These are phyloP conservation scores for Nasonia vitripennis DNA, from an alignment of 1,140 invertebrate genomes.

Conservation along the genomic window DNA sequence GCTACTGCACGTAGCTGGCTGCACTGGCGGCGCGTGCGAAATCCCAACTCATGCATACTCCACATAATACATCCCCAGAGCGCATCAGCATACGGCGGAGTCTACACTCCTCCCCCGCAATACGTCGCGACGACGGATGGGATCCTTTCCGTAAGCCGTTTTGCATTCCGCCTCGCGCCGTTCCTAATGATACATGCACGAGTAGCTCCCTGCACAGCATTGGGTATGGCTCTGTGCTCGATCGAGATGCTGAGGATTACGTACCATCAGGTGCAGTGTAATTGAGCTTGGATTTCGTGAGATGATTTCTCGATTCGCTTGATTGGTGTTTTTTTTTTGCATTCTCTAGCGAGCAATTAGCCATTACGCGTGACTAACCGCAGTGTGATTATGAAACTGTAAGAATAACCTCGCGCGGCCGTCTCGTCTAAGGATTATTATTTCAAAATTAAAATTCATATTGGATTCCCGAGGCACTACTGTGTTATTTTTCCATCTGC, in stretches of 20 bases:
- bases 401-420: too few relatives aligned
- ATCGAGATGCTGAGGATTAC: background rate
- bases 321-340: background rate
- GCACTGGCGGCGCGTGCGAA: background rate
- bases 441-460: too few relatives aligned
- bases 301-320: background rate
- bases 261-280: background rate
- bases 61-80: too few relatives aligned
- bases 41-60: too few relatives aligned
- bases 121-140: background rate
- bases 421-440: too few relatives aligned
- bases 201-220: background rate
- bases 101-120: background rate
- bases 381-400: too few relatives aligned
- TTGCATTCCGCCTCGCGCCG: background rate
- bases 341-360: too few relatives aligned
- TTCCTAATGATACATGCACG: background rate
- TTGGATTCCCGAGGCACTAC: too few relatives aligned
- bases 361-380: too few relatives aligned
- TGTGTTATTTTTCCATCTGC: too few relatives aligned
- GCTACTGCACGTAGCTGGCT: background rate
- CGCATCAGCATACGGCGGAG: background rate
- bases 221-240: background rate
- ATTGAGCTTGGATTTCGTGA: background rate
- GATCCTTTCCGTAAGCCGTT: conserved; percentile 26